Evolutionary conservation across 2,888 invertebrate genomes (phyloP), one percentile per base, ranked within the genome.

Genomic region (Epinotia nisella): DNA sequence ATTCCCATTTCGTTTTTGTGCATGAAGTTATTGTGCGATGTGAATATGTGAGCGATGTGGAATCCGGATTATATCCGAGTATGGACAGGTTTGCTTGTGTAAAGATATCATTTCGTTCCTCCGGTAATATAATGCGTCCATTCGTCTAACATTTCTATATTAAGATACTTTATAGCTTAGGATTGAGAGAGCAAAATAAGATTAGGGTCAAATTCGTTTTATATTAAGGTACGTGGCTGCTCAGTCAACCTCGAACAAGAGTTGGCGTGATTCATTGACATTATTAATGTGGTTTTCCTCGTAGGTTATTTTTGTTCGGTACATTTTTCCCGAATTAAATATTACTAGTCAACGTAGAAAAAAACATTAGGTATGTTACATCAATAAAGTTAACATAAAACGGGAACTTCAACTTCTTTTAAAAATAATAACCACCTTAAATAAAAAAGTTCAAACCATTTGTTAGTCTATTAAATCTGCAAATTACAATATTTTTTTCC

Each of bases 1-100:
- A 64, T 69, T 69, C 73, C 71, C 60, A 70, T 74, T 78, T 75
- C 75, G 75, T 77, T 76, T 74, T 69, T 79, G 75, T 75, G 71
- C 72, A 69, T 67, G 70, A 73, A 60, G 66, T 61, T 59, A 69
- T 73, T 69, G 67, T 39, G 21, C 55, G 39, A 62, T 62, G 35
- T 67, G 58, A 69, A 69, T 53, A 64, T 61, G 56, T 59, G 55
- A 56, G 55, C 11, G 61, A 49, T 49, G 55, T 60, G 13, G 59
- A 67, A 56, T 72, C 67, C 67, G 61, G 66, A 72, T 61, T 56
- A 55, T 24, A 24, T 15, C 41, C 39, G 45, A 53, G 61, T 45
- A 45, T 21, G 13, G 41, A 61, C 66, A 56, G 61, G 45, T 67
- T 66, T 72, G 60, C 41, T 72, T 72, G 49, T 49, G 60, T 66